phyloP scores from a whole-genome alignment of 2,797 vertebrate genomes.

The Gastrophryne carolinensis region DNA sequence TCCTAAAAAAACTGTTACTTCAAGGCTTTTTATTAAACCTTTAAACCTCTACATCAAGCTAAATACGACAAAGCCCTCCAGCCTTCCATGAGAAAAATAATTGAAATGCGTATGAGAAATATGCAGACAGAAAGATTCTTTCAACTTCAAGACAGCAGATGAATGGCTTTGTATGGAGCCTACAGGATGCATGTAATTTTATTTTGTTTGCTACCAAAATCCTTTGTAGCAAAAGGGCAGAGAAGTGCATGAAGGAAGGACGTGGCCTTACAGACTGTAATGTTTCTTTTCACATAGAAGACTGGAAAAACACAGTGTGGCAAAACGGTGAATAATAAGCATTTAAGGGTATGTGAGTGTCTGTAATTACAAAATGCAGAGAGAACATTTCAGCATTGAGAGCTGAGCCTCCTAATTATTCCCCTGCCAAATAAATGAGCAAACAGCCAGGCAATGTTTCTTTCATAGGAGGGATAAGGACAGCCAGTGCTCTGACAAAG shows the following conservation, averaged over 20 bases:
- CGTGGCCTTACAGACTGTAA: constrained; percentile 18
- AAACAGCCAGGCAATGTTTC: not conserved
- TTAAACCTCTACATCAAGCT: constrained; percentile 4
- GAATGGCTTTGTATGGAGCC: constrained; percentile 31
- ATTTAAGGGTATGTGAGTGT: not conserved
- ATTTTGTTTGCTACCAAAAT: constrained; percentile 26
- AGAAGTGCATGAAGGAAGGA: constrained; percentile 8
- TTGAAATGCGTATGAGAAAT: constrained; percentile 19
- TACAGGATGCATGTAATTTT: constrained; percentile 43
- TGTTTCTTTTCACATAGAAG: not conserved
- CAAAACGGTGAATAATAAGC: constrained; percentile 2
- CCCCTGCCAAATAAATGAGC: not conserved
- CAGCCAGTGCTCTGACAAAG: not conserved
- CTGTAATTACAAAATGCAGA: constrained; percentile 4
- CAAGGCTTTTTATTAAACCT: constrained; percentile 1
- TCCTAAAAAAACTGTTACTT: not conserved
- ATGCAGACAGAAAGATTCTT: constrained; percentile 25
- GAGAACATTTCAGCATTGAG: not conserved
- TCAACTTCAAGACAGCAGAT: constrained; percentile 40
- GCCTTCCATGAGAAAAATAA: constrained; percentile 15
- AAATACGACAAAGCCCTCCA: not conserved
- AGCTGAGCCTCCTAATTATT: not conserved
- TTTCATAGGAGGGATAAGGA: not conserved
- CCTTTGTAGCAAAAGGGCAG: constrained; percentile 8
- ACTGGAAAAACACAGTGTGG: not conserved